phyloP scores from a whole-genome alignment of 2,888 invertebrate species.

The Eupithecia pulchellata region DNA sequence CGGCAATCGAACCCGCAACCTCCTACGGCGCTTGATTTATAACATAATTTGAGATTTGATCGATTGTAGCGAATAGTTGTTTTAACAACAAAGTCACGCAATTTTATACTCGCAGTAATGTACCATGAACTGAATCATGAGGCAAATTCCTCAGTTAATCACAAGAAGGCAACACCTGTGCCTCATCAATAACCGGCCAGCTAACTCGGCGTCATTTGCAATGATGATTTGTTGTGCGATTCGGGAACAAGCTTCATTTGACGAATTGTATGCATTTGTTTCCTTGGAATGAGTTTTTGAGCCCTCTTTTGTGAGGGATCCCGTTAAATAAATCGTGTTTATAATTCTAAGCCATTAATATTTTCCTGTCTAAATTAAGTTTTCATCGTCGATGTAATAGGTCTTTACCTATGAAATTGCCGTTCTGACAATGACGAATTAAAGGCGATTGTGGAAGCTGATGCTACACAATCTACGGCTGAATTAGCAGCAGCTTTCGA shows the following conservation, averaged over 20 bases:
- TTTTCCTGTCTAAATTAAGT: not conserved
- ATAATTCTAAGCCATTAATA: conserved; percentile 1
- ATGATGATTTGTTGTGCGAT: conserved; percentile 27
- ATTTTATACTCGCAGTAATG: not conserved
- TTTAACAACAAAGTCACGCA: not conserved
- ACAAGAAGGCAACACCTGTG: conserved; percentile 59
- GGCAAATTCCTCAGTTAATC: conserved; percentile 54
- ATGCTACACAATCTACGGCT: too few relatives aligned
- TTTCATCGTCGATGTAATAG: not conserved
- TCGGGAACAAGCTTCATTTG: conserved; percentile 9
- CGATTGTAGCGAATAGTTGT: too few relatives aligned
- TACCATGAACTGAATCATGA: conserved; percentile 15
- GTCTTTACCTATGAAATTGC: too few relatives aligned
- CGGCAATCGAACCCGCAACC: too few relatives aligned
- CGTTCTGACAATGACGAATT: too few relatives aligned
- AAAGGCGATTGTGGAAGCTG: too few relatives aligned
- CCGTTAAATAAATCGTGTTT: conserved; percentile 1
- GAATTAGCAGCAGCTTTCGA: too few relatives aligned
- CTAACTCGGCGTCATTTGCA: conserved; percentile 55
- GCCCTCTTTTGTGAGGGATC: not conserved
- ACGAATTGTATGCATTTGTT: conserved; percentile 19
- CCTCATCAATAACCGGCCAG: conserved; percentile 63
- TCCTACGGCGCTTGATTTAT: too few relatives aligned
- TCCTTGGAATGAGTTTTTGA: conserved; percentile 4
- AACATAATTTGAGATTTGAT: too few relatives aligned